Evolutionary conservation across 1,140 invertebrate species (phyloP).

Genomic region (Bombus soroeensis): DNA sequence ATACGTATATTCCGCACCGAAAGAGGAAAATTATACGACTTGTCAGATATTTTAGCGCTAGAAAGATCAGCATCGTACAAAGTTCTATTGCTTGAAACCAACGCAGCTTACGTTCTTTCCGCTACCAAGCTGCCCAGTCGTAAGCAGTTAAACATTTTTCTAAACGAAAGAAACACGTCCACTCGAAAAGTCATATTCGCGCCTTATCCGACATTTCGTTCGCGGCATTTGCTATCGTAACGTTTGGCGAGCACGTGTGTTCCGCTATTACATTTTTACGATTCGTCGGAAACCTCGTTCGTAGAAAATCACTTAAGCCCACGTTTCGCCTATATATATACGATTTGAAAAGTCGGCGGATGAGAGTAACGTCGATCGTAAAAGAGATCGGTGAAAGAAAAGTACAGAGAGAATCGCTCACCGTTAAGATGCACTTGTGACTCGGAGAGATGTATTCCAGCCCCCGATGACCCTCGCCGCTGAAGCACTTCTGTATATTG

Average conservation of each 20-base stretch:
- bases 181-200: too few species aligned
- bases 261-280: not conserved
- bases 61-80: too few species aligned
- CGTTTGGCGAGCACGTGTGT: not conserved
- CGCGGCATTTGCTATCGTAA: not conserved
- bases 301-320: not conserved
- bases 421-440: conserved; percentile 92
- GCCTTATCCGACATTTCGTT: too few species aligned
- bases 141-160: too few species aligned
- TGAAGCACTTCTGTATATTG: conserved; percentile 98
- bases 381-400: not conserved
- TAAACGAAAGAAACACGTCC: too few species aligned
- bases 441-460: conserved; percentile 96
- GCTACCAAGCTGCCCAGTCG: too few species aligned
- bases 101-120: too few species aligned
- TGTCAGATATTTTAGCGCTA: too few species aligned
- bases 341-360: not conserved
- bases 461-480: conserved; percentile 93
- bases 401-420: conserved; percentile 81
- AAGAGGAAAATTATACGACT: too few species aligned
- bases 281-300: not conserved
- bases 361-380: not conserved
- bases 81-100: too few species aligned
- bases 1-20: too few species aligned
- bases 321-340: too few species aligned